A percentile compares a stretch with the other conserved stretches of the same genome.
phyloP scores from a whole-genome alignment of 2,888 invertebrate species.

The Protodeltote pygarga region DNA sequence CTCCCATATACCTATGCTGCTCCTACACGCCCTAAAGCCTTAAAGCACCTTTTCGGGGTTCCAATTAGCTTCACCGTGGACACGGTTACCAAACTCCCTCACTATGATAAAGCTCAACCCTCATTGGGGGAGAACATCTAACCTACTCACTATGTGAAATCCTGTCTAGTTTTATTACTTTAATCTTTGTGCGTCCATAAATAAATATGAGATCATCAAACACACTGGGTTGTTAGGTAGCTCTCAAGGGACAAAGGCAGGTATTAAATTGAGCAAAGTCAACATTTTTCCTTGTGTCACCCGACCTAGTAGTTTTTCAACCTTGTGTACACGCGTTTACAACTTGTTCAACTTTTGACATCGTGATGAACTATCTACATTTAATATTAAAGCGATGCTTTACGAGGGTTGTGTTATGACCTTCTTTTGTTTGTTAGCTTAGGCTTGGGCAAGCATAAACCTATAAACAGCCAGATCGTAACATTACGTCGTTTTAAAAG shows the following conservation, averaged over 20 bases:
- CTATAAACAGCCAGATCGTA: too few species aligned
- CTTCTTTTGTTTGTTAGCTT: not conserved
- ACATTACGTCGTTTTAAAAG: too few species aligned
- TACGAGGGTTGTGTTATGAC: not conserved
- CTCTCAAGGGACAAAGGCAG: not conserved
- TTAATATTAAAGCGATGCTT: not conserved
- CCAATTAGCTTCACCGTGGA: too few species aligned
- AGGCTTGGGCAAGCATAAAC: not conserved
- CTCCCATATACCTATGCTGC: too few species aligned
- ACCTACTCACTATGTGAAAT: too few species aligned
- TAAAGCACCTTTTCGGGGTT: too few species aligned
- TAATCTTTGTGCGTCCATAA: not conserved
- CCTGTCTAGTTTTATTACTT: not conserved
- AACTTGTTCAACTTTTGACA: slow-evolving; percentile 27
- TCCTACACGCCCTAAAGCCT: too few species aligned
- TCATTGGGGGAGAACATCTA: too few species aligned
- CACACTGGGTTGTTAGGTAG: not conserved
- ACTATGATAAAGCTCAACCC: too few species aligned
- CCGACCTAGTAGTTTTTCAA: not conserved
- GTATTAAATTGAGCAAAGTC: slow-evolving; percentile 15
- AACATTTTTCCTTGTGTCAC: slow-evolving; percentile 10
- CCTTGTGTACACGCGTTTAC: slow-evolving; percentile 10
- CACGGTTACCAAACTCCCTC: too few species aligned
- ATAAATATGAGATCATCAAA: not conserved
- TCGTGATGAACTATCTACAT: slow-evolving; percentile 3